These are phyloP conservation scores for Drosophila watanabei DNA, from an alignment of 1,140 invertebrate species.

Conservation along the genomic window DNA sequence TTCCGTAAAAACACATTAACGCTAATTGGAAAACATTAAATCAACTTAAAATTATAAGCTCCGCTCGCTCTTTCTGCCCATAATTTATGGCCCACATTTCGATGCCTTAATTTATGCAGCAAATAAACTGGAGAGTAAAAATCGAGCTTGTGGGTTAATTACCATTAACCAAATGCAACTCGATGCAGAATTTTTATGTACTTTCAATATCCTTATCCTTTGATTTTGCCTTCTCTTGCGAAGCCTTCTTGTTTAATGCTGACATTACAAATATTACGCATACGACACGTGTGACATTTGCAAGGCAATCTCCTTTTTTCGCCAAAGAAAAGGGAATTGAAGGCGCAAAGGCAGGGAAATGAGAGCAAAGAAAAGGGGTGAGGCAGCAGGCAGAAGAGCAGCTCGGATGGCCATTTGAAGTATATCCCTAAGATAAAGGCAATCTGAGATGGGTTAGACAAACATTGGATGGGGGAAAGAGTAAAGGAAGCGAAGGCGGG, in stretches of 20 bases:
- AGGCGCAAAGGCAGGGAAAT: background rate
- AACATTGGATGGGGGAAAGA: conserved; percentile 3
- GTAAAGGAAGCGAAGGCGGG: background rate
- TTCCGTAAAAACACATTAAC: conserved; percentile 19
- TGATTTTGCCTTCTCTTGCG: too few species aligned
- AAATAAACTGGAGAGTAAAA: background rate
- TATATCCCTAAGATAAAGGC: conserved; percentile 52
- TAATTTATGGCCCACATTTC: conserved; percentile 3
- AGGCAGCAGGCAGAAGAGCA: background rate
- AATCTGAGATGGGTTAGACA: conserved; percentile 47
- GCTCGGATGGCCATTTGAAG: conserved; percentile 50
- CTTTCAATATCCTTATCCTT: background rate
- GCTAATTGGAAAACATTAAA: conserved; percentile 44
- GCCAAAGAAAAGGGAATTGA: background rate
- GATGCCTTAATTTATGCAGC: conserved; percentile 5
- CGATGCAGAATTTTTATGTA: background rate
- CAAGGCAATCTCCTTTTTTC: conserved; percentile 10
- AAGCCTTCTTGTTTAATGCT: conserved; percentile 9
- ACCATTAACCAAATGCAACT: conserved; percentile 2
- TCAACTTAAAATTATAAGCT: conserved; percentile 35
- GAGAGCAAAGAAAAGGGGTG: background rate
- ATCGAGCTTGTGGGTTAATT: conserved; percentile 4
- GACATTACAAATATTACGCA: conserved; percentile 41
- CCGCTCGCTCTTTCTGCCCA: background rate
- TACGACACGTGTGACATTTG: conserved; percentile 45